A percentile compares a stretch with the other conserved stretches of the same genome.
phyloP scores from a whole-genome alignment of 2,888 invertebrate genomes.

The Zonitis immaculata region DNA sequence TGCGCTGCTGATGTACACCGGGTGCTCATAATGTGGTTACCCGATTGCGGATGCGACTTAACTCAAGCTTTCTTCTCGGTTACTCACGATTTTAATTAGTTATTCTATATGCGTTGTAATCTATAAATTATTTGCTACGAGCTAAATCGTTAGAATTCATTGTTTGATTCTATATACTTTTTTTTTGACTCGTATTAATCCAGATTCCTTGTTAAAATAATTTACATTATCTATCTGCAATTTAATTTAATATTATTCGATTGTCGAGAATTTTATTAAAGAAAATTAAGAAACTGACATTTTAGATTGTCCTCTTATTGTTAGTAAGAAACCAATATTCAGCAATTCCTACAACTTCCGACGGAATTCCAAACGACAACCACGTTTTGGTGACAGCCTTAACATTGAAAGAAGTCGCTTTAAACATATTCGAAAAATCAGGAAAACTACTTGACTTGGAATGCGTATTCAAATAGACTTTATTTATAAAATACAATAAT shows the following conservation, averaged over 20 bases:
- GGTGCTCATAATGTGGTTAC: slow-evolving; percentile 48
- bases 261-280: neutral
- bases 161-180: slow-evolving; percentile 3
- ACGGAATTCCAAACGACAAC: slow-evolving; percentile 20
- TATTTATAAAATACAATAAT: slow-evolving; percentile 5
- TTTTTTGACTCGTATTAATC: slow-evolving; percentile 4
- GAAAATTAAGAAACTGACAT: neutral
- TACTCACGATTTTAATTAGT: slow-evolving; percentile 47
- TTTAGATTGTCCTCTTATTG: slow-evolving; percentile 3
- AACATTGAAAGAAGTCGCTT: slow-evolving; percentile 18
- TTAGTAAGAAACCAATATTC: slow-evolving; percentile 17
- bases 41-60: slow-evolving; percentile 40
- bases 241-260: neutral
- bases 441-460: slow-evolving; percentile 12
- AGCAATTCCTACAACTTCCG: slow-evolving; percentile 20
- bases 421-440: slow-evolving; percentile 19
- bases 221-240: neutral
- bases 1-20: slow-evolving; percentile 36
- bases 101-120: slow-evolving; percentile 46
- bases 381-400: slow-evolving; percentile 15
- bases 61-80: slow-evolving; percentile 40
- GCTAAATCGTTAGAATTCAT: slow-evolving; percentile 10
- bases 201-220: neutral
- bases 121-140: slow-evolving; percentile 41
- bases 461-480: slow-evolving; percentile 16